Evolutionary conservation across 1,140 invertebrate genomes (phyloP), one percentile per base, ranked within the genome.

Genomic region (Eumeta japonica): DNA sequence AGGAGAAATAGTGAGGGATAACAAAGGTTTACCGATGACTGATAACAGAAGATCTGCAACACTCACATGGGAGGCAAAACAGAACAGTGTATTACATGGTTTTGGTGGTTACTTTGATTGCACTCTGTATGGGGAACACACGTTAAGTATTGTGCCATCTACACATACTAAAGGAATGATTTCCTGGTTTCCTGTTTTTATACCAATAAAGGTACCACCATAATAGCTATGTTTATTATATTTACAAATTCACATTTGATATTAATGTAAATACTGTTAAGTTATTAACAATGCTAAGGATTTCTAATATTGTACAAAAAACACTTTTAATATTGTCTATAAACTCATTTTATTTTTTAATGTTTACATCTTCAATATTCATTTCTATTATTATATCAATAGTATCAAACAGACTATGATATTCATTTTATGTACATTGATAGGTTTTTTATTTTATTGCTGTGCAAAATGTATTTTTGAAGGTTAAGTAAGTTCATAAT

Each of bases 131-230:
- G 87, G 87, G 50, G 82, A 92, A 60, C 81, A 96, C 28, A 85
- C 74, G 20, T 75, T 98, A 7, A 97, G 94, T 61, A 98, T 95
- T 58, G 81, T 89, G 47, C 95, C 95, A 3, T 74, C 81, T 11
- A 92, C 88, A 3, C 88, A 95, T 61, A 93, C 92, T 19, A 78
- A 80, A 2, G 89, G 89, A 55, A 94, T 98, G 91, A 91, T 95
- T 50, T 94, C 92, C 47, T 98, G 96, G 96, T 98, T 98, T 63
- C 94, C 95, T 10, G 91, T 97, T 35, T 90, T 89, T 46, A 96
- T 97, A 62, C 94, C 95, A 16, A 81, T 97, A 12, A 81, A 81
- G 68, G 89, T 90, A 79, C 63, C n/a, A n/a, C n/a, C n/a, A n/a
- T n/a, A n/a, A n/a, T n/a, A n/a, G 64, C n/a, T n/a, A n/a, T n/a